Percentiles rank a stretch among this genome's conserved stretches.
phyloP scores from a whole-genome alignment of 2,113 vertebrate species.

The Pogonocichla stellata region DNA sequence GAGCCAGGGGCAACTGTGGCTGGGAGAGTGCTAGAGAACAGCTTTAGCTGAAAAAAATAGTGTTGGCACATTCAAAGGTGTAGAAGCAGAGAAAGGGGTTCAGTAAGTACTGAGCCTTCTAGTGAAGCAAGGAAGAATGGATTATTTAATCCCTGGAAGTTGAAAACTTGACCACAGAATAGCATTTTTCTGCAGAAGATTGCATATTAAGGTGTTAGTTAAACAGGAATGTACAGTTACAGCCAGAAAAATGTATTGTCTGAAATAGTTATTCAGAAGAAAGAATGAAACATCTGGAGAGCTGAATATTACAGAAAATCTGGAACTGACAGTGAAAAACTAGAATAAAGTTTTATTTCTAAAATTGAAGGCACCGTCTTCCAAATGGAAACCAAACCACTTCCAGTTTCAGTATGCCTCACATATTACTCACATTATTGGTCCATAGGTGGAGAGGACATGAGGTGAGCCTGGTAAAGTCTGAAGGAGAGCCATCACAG shows the following conservation, averaged over 20 bases:
- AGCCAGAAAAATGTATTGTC: neutral
- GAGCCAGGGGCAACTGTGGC: neutral
- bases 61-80: neutral
- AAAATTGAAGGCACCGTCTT: neutral
- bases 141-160: neutral
- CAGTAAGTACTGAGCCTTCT: neutral
- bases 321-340: neutral
- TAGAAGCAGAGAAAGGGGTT: neutral
- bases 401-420: neutral
- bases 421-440: neutral
- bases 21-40: neutral
- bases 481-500: neutral
- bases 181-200: neutral
- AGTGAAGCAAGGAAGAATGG: neutral
- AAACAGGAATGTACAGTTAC: neutral
- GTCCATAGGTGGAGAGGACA: neutral
- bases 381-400: neutral
- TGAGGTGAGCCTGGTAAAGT: neutral
- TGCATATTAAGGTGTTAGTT: neutral
- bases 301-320: neutral
- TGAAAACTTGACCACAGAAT: neutral
- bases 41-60: neutral
- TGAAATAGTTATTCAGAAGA: neutral
- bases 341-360: neutral
- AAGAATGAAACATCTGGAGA: neutral